These are phyloP conservation scores for Mirza zaza DNA, from an alignment of 2,113 vertebrate species.

Conservation along the genomic window DNA sequence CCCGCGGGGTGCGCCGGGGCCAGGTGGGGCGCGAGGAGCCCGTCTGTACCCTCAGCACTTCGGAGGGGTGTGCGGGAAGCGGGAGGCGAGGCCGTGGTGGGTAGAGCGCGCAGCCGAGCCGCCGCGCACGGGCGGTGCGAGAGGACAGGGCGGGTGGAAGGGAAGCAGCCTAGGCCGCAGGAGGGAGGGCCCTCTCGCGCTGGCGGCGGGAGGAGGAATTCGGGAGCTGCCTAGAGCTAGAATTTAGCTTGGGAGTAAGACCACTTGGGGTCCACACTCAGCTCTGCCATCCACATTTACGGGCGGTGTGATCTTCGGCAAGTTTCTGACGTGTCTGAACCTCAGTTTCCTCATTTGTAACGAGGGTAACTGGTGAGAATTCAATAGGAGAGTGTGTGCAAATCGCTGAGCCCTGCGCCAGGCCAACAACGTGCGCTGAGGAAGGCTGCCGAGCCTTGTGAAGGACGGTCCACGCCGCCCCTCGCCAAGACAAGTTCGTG, in stretches of 20 bases:
- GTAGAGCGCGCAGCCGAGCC: neutral
- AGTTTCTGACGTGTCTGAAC: neutral
- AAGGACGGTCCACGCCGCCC: neutral
- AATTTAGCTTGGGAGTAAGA: neutral
- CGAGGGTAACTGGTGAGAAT: neutral
- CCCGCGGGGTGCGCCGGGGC: neutral
- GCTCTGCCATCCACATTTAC: neutral
- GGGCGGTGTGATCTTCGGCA: neutral
- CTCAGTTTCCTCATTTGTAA: neutral
- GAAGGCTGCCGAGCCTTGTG: neutral
- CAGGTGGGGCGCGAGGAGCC: accelerated
- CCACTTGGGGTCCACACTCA: neutral
- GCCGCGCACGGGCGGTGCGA: neutral
- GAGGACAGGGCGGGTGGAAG: neutral
- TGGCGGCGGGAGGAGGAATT: neutral
- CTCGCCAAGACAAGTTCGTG: neutral
- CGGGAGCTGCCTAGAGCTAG: accelerated
- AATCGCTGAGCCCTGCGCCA: neutral
- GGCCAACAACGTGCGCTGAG: neutral
- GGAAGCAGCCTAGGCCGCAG: no score
- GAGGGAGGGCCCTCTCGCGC: neutral
- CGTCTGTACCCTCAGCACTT: neutral
- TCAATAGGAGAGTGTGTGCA: neutral
- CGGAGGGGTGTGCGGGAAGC: accelerated
- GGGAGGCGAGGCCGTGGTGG: neutral